Evolutionary conservation across 2,888 invertebrate species (phyloP), one percentile per base, ranked within the genome.

Genomic region (Timandra comae): DNA sequence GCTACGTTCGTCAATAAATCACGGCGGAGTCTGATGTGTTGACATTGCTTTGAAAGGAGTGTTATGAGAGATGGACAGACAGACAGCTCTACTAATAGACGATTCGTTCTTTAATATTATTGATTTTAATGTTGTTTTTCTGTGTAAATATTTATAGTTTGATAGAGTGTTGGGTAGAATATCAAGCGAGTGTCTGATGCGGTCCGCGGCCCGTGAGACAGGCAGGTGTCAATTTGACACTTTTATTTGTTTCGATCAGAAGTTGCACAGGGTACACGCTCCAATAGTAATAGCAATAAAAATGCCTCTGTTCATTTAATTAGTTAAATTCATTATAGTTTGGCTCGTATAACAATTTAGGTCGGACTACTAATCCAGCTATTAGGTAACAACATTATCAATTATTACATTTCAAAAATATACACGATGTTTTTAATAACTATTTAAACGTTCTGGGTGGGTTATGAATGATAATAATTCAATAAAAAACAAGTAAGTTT

Each of bases 171-270:
- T 20, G 31, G 36, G 26, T 43, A 39, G 12, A 27, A 33, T 49
- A 43, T 33, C 41, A 23, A 41, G 28, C 27, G 19, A 35, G 44
- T 33, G 29, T 3, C 36, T 35, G 50, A 40, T 45, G 45, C 41
- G 64, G 60, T 46, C 43, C 42, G 43, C 38, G 46, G 41, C 52
- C 56, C 68, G 60, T 64, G 41, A 42, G 75, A 78, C 73, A 48
- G 27, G 33, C 43, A 46, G 57, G 73, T 64, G 64, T 69, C 64
- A 72, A 79, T 55, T 72, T 65, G 73, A 79, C 54, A 71, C 78
- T 53, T 57, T 63, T 63, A 59, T 69, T 73, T 72, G 55, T 62
- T 45, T 37, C 37, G 41, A 36, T 33, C 25, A 21, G 25, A 30
- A 25, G 35, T 24, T 30, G 32, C 33, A 40, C 33, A 33, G 9